These are phyloP conservation scores for Glyptemys insculpta DNA, from an alignment of 2,797 vertebrate genomes.

Conservation along the genomic window DNA sequence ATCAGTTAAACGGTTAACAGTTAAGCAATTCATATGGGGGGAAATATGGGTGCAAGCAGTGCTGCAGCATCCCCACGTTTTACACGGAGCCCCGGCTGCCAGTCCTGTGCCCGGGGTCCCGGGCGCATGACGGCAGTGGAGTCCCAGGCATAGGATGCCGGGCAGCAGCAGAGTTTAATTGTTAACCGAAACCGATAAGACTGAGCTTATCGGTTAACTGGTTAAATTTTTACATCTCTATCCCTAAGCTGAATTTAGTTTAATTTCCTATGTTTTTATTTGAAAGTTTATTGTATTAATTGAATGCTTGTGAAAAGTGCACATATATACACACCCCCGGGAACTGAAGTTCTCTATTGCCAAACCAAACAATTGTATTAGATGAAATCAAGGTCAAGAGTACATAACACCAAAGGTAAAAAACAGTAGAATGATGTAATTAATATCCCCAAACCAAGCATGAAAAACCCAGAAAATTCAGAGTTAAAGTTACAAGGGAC, in stretches of 20 bases:
- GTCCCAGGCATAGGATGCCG: too few relatives aligned
- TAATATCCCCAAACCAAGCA: neutral
- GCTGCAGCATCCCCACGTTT: too few relatives aligned
- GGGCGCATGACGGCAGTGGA: too few relatives aligned
- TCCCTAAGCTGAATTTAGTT: neutral
- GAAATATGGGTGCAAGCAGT: too few relatives aligned
- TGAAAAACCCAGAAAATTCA: neutral
- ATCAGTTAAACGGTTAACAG: too few relatives aligned
- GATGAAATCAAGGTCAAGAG: neutral
- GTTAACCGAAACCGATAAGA: too few relatives aligned
- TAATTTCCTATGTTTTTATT: neutral
- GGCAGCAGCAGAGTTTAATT: too few relatives aligned
- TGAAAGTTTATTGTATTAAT: neutral
- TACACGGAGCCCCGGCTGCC: too few relatives aligned
- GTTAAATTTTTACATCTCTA: too few relatives aligned
- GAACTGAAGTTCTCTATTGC: neutral
- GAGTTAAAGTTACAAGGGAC: neutral
- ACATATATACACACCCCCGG: neutral
- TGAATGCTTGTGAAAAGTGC: neutral
- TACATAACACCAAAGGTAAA: fast-evolving
- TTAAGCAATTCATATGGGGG: too few relatives aligned
- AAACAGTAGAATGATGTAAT: neutral
- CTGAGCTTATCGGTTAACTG: too few relatives aligned
- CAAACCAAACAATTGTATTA: neutral
- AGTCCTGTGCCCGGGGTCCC: too few relatives aligned